phyloP scores from a whole-genome alignment of 2,888 invertebrate species.

The Oxytorus armatus region DNA sequence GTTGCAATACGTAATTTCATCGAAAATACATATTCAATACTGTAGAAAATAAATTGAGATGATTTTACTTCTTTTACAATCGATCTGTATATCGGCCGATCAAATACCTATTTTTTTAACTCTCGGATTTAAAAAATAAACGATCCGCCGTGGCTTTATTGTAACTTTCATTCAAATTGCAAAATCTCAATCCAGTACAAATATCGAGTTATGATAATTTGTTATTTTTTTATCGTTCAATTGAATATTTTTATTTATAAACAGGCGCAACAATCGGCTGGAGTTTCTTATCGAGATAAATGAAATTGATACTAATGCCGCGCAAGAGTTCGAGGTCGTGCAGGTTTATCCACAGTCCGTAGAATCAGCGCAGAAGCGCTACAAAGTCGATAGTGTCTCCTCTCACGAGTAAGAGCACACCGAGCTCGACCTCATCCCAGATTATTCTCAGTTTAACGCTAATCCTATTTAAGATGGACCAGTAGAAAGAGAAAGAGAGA shows the following conservation, averaged over 20 bases:
- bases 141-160: no score
- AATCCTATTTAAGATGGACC: slow-evolving; percentile 79
- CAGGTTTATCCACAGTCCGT: slow-evolving; percentile 53
- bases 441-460: slow-evolving; percentile 79
- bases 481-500: slow-evolving; percentile 35
- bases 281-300: slow-evolving; percentile 56
- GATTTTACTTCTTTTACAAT: background rate
- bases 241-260: slow-evolving; percentile 1
- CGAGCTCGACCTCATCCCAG: slow-evolving; percentile 68
- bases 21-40: background rate
- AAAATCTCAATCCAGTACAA: background rate
- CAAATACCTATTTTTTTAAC: background rate
- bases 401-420: slow-evolving; percentile 38
- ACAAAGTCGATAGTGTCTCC: slow-evolving; percentile 66
- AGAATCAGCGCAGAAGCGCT: slow-evolving; percentile 56
- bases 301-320: slow-evolving; percentile 62
- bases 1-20: slow-evolving; percentile 34
- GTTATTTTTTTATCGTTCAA: background rate
- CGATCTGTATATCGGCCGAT: background rate
- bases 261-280: background rate
- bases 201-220: background rate
- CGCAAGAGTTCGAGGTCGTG: slow-evolving; percentile 42
- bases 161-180: no score
- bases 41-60: background rate
- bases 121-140: no score